These are phyloP conservation scores for Drosophila ercepeae DNA, from an alignment of 1,140 invertebrate species.

Conservation along the genomic window DNA sequence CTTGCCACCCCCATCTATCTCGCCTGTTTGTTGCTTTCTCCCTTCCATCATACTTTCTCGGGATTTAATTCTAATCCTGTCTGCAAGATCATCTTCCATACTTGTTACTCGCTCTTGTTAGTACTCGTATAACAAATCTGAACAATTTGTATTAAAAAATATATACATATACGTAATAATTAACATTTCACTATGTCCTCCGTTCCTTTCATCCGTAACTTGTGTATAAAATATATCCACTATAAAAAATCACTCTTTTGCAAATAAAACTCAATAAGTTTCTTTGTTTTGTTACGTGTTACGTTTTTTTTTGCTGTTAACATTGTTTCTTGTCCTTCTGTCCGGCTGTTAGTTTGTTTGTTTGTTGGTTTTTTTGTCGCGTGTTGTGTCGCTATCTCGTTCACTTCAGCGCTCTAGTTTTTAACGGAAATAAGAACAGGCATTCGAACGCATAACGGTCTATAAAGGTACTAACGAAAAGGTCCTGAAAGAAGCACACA, in stretches of 20 bases:
- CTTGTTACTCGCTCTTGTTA: slow-evolving; percentile 31
- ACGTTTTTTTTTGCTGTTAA: slow-evolving; percentile 70
- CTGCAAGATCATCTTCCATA: slow-evolving; percentile 35
- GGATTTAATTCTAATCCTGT: slow-evolving; percentile 58
- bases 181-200: slow-evolving; percentile 72
- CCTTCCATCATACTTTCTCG: not conserved
- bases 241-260: slow-evolving; percentile 82
- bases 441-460: slow-evolving; percentile 15
- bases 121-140: slow-evolving; percentile 63
- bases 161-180: slow-evolving; percentile 79
- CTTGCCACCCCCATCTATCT: not conserved
- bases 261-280: slow-evolving; percentile 78
- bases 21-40: slow-evolving; percentile 11
- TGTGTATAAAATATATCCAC: slow-evolving; percentile 81
- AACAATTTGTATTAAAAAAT: slow-evolving; percentile 82
- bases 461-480: slow-evolving; percentile 28
- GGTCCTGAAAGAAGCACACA: slow-evolving; percentile 37
- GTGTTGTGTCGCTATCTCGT: slow-evolving; percentile 15
- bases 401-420: slow-evolving; percentile 20
- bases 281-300: slow-evolving; percentile 41
- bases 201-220: slow-evolving; percentile 46
- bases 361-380: slow-evolving; percentile 18
- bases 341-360: slow-evolving; percentile 8
- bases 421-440: slow-evolving; percentile 19
- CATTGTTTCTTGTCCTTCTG: slow-evolving; percentile 52